Evolutionary conservation across 2,113 vertebrate genomes (phyloP), one percentile per base, ranked within the genome.

Genomic region (Otus sunia): DNA sequence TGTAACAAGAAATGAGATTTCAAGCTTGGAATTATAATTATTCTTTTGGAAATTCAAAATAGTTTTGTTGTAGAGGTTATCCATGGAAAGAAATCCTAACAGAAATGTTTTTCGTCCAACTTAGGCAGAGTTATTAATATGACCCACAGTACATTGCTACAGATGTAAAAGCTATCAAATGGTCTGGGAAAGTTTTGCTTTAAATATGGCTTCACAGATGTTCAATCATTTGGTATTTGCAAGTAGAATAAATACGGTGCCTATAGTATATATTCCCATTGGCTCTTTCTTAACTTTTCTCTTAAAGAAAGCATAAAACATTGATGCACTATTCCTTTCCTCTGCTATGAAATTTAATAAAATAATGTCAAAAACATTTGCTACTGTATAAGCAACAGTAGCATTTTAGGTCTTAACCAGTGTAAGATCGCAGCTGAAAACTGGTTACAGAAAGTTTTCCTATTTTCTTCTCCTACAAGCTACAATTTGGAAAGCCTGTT

Each of bases 121-220:
- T 62, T 86, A 56, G 17, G 36, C 67, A 95, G 56, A 88, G 84
- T 83, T 93, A 93, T 85, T 96, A 91, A 95, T 92, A 73, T 76
- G 76, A 89, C 55, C 62, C 71, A 74, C 36, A 77, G 64, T 66
- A 59, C 37, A 41, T 69, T 90, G 49, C 71, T 93, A 84, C 97
- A 97, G 82, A 96, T 96, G 96, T 66, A 92, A 98, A 97, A 97
- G 16, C 94, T 94, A 97, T 98, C 77, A 96, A 87, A 89, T 5
- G 0, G 27, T 93, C 89, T 97, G 95, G 96, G 92, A 97, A 97
- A 94, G 50, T 88, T 95, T 93, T 86, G 73, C 63, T 88, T 96
- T 86, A 86, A 82, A 67, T 86, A 76, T 60, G 45, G 15, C 19
- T 95, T 89, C 29, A 34, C 89, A 95, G 85, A 94, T 93, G 74